Evolutionary conservation across 2,113 vertebrate species (phyloP), one percentile per base, ranked within the genome.

Genomic region (Hippocampus barbouri): DNA sequence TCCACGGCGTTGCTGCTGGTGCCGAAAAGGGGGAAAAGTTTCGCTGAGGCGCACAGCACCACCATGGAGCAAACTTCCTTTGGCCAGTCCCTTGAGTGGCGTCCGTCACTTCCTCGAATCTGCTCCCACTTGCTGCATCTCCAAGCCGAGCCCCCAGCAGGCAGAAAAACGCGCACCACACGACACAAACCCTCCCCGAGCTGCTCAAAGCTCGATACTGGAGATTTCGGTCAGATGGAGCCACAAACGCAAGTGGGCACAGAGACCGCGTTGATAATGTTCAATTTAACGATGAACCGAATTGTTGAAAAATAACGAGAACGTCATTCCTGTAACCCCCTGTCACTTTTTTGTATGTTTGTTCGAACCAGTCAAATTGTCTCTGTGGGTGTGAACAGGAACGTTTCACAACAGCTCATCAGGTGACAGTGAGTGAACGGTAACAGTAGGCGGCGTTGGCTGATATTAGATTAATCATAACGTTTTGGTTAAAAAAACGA

Each of bases 31-130:
- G 82, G 80, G 79, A 83, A 92, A 92, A 87, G 86, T 93, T 93
- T 90, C 74, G 83, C 73, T 81, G 79, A 79, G 89, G 80, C 80
- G 90, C 81, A 81, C 81, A 84, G 70, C 79, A 73, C 86, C 86
- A 79, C 71, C 81, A 78, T 68, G 84, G 80, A 79, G 82, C 84
- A 92, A 91, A 94, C 92, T 94, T 94, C 93, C 93, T 92, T 84
- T 86, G 90, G 80, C 89, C 82, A 76, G 87, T 77, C 75, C 77
- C 69, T 71, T 23, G 77, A 82, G 83, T 77, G 47, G 73, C 71
- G 86, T 86, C 89, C 90, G 92, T 93, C 93, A 94, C 91, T 94
- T 94, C 93, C 93, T 90, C 41, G 71, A 86, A 82, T 81, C 86
- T 73, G 76, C 80, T 83, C 82, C 79, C 83, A 88, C 77, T 83